Conservation (phyloP, 37 sponge, comb jelly and placozoan genomes). For the Tethya wilhelma region DNA sequence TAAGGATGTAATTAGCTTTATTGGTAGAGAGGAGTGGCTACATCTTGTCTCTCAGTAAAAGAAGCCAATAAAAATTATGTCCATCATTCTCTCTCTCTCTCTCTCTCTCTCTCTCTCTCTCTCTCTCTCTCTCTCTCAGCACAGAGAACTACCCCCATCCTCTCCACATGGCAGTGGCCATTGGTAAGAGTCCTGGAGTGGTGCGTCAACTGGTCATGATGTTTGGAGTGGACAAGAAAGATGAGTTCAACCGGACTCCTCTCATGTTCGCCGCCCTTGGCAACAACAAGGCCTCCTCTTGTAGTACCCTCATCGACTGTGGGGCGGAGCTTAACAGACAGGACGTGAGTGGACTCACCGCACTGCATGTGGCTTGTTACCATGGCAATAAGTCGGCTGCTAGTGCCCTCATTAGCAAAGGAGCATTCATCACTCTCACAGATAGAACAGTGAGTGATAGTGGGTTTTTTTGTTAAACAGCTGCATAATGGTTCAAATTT, state of each 20-base stretch:
- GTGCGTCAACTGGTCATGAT: constrained; percentile 73
- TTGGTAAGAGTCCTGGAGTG: constrained; percentile 74
- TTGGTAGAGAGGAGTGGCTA: too few relatives aligned
- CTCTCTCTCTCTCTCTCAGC: constrained; percentile 17
- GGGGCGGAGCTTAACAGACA: constrained; percentile 49
- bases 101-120: too few relatives aligned
- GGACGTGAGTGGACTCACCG: constrained; percentile 68
- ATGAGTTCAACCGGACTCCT: constrained; percentile 63
- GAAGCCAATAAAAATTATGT: too few relatives aligned
- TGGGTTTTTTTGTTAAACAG: neutral
- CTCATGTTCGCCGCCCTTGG: constrained; percentile 86
- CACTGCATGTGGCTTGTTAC: constrained; percentile 77
- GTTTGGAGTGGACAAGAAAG: constrained; percentile 76
- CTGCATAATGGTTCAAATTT: neutral
- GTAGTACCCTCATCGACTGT: constrained; percentile 61
- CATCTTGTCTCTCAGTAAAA: too few relatives aligned
- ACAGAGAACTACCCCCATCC: constrained; percentile 66
- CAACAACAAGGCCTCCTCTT: constrained; percentile 49
- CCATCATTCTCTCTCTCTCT: too few relatives aligned
- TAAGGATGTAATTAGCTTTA: too few relatives aligned
- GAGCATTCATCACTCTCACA: constrained; percentile 25
- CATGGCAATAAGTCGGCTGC: constrained; percentile 60
- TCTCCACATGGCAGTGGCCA: constrained; percentile 77
- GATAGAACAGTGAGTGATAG: constrained; percentile 45
- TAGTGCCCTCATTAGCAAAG: constrained; percentile 41